Percentiles rank a stretch among this genome's conserved stretches.
Evolutionary conservation across 1,140 invertebrate genomes (phyloP).

Genomic region (Cyphomyrmex costatus): DNA sequence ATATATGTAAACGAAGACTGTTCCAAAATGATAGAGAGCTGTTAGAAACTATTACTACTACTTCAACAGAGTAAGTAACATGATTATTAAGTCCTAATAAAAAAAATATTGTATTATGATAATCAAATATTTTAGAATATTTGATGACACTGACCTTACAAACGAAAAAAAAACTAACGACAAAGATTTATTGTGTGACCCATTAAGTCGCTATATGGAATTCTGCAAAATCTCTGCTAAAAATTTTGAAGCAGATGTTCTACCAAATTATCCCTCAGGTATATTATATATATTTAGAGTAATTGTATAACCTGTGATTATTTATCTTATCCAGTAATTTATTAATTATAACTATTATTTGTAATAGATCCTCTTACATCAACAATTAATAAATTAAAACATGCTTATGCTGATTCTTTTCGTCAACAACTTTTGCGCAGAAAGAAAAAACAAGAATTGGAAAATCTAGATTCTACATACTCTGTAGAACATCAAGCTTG

Average conservation of each 20-base stretch:
- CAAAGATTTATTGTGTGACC: background rate
- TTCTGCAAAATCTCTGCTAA: background rate
- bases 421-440: background rate
- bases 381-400: background rate
- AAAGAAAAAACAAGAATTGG: background rate
- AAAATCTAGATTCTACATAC: background rate
- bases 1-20: background rate
- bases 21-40: conserved; percentile 26
- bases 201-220: background rate
- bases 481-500: conserved; percentile 24
- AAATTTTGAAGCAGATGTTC: background rate
- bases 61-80: conserved; percentile 19
- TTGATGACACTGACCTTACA: background rate
- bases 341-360: background rate
- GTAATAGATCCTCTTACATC: conserved; percentile 30
- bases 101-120: background rate
- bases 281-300: background rate
- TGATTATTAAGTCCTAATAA: background rate
- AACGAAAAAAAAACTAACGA: background rate
- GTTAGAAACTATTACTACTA: background rate
- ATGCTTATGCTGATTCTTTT: background rate
- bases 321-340: background rate
- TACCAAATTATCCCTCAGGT: background rate
- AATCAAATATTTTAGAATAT: conserved; percentile 32
- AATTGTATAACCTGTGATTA: background rate